phyloP scores from a whole-genome alignment of 23 tunicate genomes.

The Halocynthia roretzi region DNA sequence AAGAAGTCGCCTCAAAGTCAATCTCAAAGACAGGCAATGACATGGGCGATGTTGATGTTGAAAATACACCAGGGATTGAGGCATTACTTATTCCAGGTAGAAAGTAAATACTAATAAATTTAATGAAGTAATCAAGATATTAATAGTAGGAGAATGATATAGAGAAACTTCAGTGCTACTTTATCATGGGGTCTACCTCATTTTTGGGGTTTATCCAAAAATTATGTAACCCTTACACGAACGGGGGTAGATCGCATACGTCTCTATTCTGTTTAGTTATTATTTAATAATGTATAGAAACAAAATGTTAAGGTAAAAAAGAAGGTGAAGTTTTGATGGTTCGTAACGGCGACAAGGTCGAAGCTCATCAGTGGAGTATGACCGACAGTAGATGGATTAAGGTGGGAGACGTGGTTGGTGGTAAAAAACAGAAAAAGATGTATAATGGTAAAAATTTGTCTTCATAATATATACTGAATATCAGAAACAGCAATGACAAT shows the following conservation, averaged over 20 bases:
- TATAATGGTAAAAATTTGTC: slow-evolving; percentile 1
- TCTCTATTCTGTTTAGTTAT: neutral
- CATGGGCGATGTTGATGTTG: slow-evolving; percentile 38
- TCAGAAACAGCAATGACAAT: neutral
- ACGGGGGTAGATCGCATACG: neutral
- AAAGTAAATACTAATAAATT: too few relatives aligned
- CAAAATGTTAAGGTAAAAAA: slow-evolving; percentile 42
- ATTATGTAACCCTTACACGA: neutral
- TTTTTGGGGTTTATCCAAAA: too few relatives aligned
- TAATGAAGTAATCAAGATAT: too few relatives aligned
- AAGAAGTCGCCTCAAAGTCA: slow-evolving; percentile 32
- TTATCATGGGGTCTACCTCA: too few relatives aligned
- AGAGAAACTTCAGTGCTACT: too few relatives aligned
- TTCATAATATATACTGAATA: neutral
- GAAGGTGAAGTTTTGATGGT: slow-evolving; percentile 84
- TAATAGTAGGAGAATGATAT: too few relatives aligned
- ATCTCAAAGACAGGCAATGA: slow-evolving; percentile 32
- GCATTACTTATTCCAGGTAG: slow-evolving; percentile 38
- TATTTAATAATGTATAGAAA: neutral
- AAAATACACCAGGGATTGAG: slow-evolving; percentile 29
- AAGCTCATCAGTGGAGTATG: slow-evolving; percentile 78
- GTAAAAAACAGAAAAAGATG: slow-evolving; percentile 15
- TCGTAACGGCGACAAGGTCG: slow-evolving; percentile 41
- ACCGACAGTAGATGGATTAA: slow-evolving; percentile 65
- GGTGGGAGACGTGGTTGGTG: slow-evolving; percentile 81